Evolutionary conservation across 2,888 invertebrate genomes (phyloP), one percentile per base, ranked within the genome.

Genomic region (Dermolepida albohirtum): DNA sequence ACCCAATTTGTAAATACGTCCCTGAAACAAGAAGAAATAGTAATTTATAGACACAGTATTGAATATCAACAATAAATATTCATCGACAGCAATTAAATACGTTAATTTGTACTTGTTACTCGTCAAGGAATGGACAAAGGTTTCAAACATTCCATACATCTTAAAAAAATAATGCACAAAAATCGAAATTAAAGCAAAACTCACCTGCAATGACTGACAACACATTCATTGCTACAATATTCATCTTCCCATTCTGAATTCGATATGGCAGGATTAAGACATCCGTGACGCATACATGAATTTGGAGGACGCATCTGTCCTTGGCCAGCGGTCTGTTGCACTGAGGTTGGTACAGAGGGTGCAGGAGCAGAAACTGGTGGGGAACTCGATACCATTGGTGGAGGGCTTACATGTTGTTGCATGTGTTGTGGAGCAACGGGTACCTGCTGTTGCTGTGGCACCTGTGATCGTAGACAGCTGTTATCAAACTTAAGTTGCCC

Each of bases 181-280:
- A n/a, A 1, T 34, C 6, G 1, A 34, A 34, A 34, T 34, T 34
- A 7, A 41, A 65, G 41, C 10, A 52, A 22, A 49, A 59, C 66
- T 66, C 81, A 90, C 91, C 95, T 92, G 90, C 97, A 97, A 85
- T 97, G 97, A 83, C 92, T 93, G 82, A 96, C 95, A 73, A 97
- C 97, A 85, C 97, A 97, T 84, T 97, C 96, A 85, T 96, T 96
- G 85, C 96, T 95, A 87, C 97, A 97, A 84, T 96, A 97, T 83
- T 97, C 97, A 82, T 95, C 95, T 83, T 97, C 97, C 97, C 97
- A 97, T 84, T 96, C 96, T 73, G 92, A 91, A 86, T 94, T 96
- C 74, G 94, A 90, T 77, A 96, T 91, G 72, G 96, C 95, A 50
- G 91, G 91, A 85, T 97, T 97, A 72, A 91, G 90, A 84, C 97